Conservation (phyloP, 2,113 vertebrate genomes). For the Cisticola juncidis region DNA sequence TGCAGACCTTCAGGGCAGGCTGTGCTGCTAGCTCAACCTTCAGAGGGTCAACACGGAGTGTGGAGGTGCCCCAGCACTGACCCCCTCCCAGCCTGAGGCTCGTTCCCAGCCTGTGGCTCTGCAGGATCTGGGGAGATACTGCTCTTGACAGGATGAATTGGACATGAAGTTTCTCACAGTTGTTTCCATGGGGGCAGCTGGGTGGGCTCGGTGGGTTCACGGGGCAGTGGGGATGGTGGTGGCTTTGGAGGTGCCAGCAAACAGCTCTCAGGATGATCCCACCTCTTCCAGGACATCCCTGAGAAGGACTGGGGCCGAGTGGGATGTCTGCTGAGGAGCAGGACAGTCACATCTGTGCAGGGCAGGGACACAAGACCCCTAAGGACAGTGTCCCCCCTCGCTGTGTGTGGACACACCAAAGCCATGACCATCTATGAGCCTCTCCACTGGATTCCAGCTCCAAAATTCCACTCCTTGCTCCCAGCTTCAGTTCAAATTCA, state of each 20-base stretch:
- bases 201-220: background rate
- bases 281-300: background rate
- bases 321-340: background rate
- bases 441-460: background rate
- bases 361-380: background rate
- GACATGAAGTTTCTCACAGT: background rate
- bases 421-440: background rate
- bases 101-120: fast-evolving
- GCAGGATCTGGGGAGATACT: too few species aligned
- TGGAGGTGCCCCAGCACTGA: background rate
- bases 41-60: background rate
- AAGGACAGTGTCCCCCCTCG: fast-evolving
- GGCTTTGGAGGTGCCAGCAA: background rate
- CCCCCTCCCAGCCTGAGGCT: background rate
- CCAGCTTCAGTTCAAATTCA: background rate
- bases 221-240: background rate
- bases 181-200: background rate
- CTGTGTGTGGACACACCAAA: background rate
- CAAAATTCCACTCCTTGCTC: fast-evolving
- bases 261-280: background rate
- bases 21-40: background rate
- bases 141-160: background rate
- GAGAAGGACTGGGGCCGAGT: background rate
- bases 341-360: background rate
- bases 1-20: background rate